Evolutionary conservation across 2,888 invertebrate genomes (phyloP).

Genomic region (Mesoligia furuncula): DNA sequence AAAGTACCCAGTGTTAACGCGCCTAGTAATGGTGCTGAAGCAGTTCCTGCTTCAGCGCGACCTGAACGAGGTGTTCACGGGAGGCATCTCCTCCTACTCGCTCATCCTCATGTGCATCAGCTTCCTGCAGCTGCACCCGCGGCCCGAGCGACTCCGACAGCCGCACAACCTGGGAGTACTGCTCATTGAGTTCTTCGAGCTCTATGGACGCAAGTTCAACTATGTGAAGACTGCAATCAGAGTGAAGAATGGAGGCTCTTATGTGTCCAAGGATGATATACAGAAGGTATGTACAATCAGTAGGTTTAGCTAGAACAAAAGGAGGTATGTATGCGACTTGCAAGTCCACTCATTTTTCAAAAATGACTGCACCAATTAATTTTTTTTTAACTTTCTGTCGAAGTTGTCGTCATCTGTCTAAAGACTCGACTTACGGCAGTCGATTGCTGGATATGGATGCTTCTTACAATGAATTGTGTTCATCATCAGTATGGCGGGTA

Average conservation of each 20-base stretch:
- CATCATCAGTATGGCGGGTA: not conserved
- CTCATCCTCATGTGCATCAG: constrained; percentile 99
- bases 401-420: not conserved
- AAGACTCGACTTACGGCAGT: not conserved
- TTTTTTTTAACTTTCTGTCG: not conserved
- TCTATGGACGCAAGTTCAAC: constrained; percentile 99
- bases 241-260: constrained; percentile 97
- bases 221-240: constrained; percentile 98
- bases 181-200: constrained; percentile 98
- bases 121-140: constrained; percentile 98
- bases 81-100: constrained; percentile 99
- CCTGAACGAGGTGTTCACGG: constrained; percentile 99
- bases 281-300: constrained; percentile 87
- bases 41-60: constrained; percentile 99
- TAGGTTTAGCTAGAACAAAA: not conserved
- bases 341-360: too few relatives aligned
- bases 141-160: constrained; percentile 93
- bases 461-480: not conserved
- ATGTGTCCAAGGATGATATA: constrained; percentile 98
- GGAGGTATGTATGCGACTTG: too few relatives aligned
- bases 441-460: not conserved
- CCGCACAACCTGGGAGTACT: constrained; percentile 96
- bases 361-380: not conserved
- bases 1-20: constrained; percentile 97
- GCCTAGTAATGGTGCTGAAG: constrained; percentile 98